Conservation (phyloP, 2,888 invertebrate species). For the Acronicta leporina region DNA sequence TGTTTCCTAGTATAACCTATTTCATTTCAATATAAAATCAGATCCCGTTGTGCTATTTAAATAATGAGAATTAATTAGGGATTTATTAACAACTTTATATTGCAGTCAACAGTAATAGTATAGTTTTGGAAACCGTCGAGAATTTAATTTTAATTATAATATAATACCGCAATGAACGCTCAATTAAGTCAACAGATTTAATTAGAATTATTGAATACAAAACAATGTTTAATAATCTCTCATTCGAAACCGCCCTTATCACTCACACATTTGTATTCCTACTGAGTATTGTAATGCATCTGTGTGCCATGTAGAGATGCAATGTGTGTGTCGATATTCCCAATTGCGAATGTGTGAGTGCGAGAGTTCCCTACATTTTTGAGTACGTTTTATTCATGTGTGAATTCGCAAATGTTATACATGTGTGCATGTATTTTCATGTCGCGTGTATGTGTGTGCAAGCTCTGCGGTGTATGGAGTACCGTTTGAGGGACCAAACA, state of each 20-base stretch:
- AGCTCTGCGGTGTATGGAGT: slow-evolving; percentile 62
- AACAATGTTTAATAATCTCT: slow-evolving; percentile 20
- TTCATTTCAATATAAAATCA: neutral
- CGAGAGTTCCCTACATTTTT: slow-evolving; percentile 45
- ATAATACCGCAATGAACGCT: no score
- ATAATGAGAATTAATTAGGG: no score
- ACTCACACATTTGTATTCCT: slow-evolving; percentile 53
- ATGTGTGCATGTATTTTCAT: slow-evolving; percentile 28
- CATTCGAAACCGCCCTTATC: slow-evolving; percentile 47
- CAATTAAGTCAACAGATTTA: neutral
- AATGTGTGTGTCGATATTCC: slow-evolving; percentile 50
- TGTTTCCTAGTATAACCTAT: neutral
- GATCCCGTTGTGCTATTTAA: no score
- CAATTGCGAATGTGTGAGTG: slow-evolving; percentile 37
- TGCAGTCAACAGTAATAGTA: no score
- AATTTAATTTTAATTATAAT: no score
- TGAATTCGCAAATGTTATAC: slow-evolving; percentile 9
- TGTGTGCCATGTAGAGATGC: slow-evolving; percentile 34
- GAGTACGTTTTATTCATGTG: slow-evolving; percentile 34
- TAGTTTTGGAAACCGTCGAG: no score
- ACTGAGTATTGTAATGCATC: slow-evolving; percentile 55
- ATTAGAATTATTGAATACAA: no score
- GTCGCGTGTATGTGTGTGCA: slow-evolving; percentile 35
- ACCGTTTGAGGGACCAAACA: slow-evolving; percentile 66
- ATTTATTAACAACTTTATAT: no score